A percentile compares a stretch with the other conserved stretches of the same genome.
These are phyloP conservation scores for Trissolcus japonicus DNA, from an alignment of 2,888 invertebrate genomes.

Conservation along the genomic window DNA sequence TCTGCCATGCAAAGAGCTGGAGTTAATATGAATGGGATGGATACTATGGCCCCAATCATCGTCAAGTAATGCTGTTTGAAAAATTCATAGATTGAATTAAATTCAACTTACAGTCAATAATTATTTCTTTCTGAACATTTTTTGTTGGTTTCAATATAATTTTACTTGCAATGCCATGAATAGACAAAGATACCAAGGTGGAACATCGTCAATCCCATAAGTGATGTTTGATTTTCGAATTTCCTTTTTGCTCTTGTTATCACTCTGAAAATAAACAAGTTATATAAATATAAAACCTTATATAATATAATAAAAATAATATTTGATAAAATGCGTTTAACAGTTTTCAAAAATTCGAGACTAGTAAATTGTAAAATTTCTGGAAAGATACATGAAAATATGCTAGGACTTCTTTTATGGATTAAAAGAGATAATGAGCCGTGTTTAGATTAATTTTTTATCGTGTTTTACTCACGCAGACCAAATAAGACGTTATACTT, in stretches of 20 bases:
- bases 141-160: background rate
- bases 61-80: conserved; percentile 84
- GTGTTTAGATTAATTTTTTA: too few species aligned
- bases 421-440: too few species aligned
- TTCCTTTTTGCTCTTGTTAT: too few species aligned
- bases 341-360: too few species aligned
- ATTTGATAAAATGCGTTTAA: too few species aligned
- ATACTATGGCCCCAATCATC: conserved; percentile 90
- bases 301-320: too few species aligned
- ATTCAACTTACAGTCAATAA: background rate
- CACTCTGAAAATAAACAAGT: conserved; percentile 3
- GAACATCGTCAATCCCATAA: conserved; percentile 88
- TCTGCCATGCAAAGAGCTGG: conserved; percentile 88
- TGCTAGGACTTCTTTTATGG: too few species aligned
- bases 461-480: too few species aligned
- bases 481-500: too few species aligned
- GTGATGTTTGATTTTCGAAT: conserved; percentile 74
- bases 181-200: conserved; percentile 90
- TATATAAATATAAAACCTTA: background rate
- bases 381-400: too few species aligned
- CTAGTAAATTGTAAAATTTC: too few species aligned
- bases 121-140: background rate
- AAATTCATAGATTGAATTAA: background rate
- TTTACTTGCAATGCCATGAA: conserved; percentile 88
- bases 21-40: conserved; percentile 89